Evolutionary conservation across 2,888 invertebrate genomes (phyloP), one percentile per base, ranked within the genome.

Genomic region (Melieria omissa): DNA sequence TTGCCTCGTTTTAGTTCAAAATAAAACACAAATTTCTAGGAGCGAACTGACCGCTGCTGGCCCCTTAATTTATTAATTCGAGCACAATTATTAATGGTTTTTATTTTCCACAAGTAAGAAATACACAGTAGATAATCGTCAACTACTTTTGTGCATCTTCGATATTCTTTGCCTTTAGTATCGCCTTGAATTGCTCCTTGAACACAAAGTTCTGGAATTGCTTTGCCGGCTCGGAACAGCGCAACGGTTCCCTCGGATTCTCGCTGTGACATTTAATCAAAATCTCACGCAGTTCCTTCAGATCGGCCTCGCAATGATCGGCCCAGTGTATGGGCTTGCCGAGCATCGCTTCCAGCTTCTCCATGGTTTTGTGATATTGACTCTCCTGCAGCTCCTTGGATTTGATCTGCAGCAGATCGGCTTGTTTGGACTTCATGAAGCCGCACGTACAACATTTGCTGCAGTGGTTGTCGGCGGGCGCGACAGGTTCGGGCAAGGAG

Each of bases 231-330:
- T 72, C 66, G 12, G 70, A 41, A 47, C 77, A 77, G 10, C 14
- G 41, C 16, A 77, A 55, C 1, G 72, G 63, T 52, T 75, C 52
- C 9, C 65, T 60, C 7, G 75, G 76, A 74, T 76, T 55, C 4
- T 77, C 73, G 1, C 45, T 62, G 16, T 75, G 71, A 55, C 77
- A 77, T 65, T 75, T 67, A 10, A 75, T 66, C n/a, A 77, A 65
- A 8, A 70, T 64, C 14, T 61, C 52, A 16, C 70, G 63, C n/a
- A 74, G 29, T 1, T 29, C 29, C 52, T 57, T 49, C 4, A 73
- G 52, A 45, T 72, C 67, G 8, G 60, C 66, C 4, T 45, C 69
- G 47, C 69, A 49, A 41, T 72, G 54, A 7, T 70, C 71, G 0
- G 66, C 16, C 66, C 72, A 76, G 5, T n/a, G 44, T 41, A 73